These are phyloP conservation scores for Xylota segnis DNA, from an alignment of 2,888 invertebrate species.

Conservation along the genomic window DNA sequence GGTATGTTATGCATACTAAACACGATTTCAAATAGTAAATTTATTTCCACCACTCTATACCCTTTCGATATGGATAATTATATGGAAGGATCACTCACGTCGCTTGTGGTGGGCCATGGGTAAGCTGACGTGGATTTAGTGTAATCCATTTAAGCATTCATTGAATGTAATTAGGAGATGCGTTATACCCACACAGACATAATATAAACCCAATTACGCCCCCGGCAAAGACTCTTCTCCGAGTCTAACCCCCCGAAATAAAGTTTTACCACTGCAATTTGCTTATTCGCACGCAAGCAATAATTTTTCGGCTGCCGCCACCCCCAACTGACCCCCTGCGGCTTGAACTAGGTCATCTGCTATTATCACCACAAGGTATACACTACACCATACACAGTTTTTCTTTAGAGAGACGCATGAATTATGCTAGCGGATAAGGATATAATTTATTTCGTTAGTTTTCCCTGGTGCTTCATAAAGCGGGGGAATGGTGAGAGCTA, in stretches of 20 bases:
- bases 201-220: conserved; percentile 60
- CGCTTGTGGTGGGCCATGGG: neutral
- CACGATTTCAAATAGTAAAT: conserved; percentile 51
- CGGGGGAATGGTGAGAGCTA: conserved; percentile 17
- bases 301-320: conserved; percentile 39
- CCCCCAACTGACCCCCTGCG: conserved; percentile 13
- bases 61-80: neutral
- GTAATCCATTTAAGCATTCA: conserved; percentile 2
- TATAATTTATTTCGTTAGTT: conserved; percentile 74
- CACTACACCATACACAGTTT: conserved; percentile 6
- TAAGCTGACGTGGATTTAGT: neutral
- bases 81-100: neutral
- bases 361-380: conserved; percentile 67
- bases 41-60: conserved; percentile 27
- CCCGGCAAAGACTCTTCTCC: conserved; percentile 24
- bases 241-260: conserved; percentile 34
- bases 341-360: conserved; percentile 60
- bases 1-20: conserved; percentile 59
- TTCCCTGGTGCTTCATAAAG: conserved; percentile 72
- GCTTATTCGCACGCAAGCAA: conserved; percentile 62
- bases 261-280: conserved; percentile 61
- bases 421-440: conserved; percentile 70
- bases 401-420: conserved; percentile 52
- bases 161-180: conserved; percentile 17
- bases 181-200: neutral